phyloP scores from a whole-genome alignment of 1,140 invertebrate species.

The Orussus abietinus region DNA sequence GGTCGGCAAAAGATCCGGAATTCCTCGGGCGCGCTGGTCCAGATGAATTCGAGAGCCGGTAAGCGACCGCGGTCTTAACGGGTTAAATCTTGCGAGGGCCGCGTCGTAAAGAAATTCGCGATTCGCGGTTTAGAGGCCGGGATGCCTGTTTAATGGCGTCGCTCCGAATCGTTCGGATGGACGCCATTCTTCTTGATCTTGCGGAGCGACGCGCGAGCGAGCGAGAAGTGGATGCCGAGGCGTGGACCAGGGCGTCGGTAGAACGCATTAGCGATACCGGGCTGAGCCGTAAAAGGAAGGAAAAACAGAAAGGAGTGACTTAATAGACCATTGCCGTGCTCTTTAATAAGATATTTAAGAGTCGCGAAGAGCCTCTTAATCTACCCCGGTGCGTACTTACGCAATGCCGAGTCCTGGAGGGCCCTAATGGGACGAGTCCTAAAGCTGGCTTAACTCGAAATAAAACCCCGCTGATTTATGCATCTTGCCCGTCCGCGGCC shows the following conservation, averaged over 20 bases:
- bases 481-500: conserved; percentile 26
- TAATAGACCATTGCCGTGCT: conserved; percentile 25
- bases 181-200: conserved; percentile 2
- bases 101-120: conserved; percentile 2
- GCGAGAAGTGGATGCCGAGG: background rate
- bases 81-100: too few relatives aligned
- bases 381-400: conserved; percentile 16
- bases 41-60: too few relatives aligned
- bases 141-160: conserved; percentile 19
- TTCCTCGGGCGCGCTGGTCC: too few relatives aligned
- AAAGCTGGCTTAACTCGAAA: conserved; percentile 38
- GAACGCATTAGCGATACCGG: conserved; percentile 1
- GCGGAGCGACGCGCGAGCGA: background rate
- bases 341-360: conserved; percentile 37
- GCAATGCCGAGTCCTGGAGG: conserved; percentile 13
- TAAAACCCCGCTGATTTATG: conserved; percentile 39
- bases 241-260: background rate
- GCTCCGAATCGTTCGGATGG: conserved; percentile 14
- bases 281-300: conserved; percentile 12
- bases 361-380: conserved; percentile 30
- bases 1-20: too few relatives aligned
- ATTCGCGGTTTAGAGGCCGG: conserved; percentile 3
- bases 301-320: conserved; percentile 14
- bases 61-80: too few relatives aligned
- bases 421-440: conserved; percentile 32